Percentiles rank a stretch among this genome's conserved stretches.
These are phyloP conservation scores for Deroplatys truncata DNA, from an alignment of 2,888 invertebrate species.

Conservation along the genomic window DNA sequence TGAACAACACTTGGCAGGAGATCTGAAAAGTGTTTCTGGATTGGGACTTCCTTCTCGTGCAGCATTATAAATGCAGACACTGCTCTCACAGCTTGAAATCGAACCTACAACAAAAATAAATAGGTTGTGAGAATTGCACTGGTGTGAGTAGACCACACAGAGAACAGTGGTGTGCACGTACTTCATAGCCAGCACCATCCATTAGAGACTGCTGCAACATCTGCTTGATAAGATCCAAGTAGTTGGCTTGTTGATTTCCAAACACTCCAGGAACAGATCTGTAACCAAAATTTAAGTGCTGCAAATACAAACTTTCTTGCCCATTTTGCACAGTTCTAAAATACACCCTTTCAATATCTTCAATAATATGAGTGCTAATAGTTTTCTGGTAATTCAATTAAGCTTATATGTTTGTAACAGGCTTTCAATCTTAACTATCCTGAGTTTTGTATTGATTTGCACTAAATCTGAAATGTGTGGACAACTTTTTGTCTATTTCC, in stretches of 20 bases:
- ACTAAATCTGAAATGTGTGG: too few species aligned
- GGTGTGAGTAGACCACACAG: background rate
- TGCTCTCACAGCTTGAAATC: constrained; percentile 78
- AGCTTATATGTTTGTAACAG: too few species aligned
- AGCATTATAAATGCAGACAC: constrained; percentile 83
- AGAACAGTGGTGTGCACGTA: constrained; percentile 34
- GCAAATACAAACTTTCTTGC: too few species aligned
- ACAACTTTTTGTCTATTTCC: too few species aligned
- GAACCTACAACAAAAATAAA: constrained; percentile 45
- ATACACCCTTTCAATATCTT: too few species aligned
- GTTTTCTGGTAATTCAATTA: too few species aligned
- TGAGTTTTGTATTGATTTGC: too few species aligned
- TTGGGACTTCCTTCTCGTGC: constrained; percentile 89
- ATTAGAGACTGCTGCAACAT: constrained; percentile 84
- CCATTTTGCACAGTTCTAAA: too few species aligned
- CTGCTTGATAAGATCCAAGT: constrained; percentile 89
- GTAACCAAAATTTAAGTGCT: constrained; percentile 32
- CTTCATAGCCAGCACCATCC: constrained; percentile 66
- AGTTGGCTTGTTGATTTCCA: constrained; percentile 90
- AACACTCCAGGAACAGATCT: constrained; percentile 94
- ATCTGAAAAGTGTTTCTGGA: constrained; percentile 85
- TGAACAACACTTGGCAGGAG: constrained; percentile 74
- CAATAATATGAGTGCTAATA: too few species aligned
- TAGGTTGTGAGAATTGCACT: background rate
- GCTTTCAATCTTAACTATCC: too few species aligned